Base-by-base conservation (phyloP, 2,113 vertebrate genomes). In the Microcebus griseorufus region DNA sequence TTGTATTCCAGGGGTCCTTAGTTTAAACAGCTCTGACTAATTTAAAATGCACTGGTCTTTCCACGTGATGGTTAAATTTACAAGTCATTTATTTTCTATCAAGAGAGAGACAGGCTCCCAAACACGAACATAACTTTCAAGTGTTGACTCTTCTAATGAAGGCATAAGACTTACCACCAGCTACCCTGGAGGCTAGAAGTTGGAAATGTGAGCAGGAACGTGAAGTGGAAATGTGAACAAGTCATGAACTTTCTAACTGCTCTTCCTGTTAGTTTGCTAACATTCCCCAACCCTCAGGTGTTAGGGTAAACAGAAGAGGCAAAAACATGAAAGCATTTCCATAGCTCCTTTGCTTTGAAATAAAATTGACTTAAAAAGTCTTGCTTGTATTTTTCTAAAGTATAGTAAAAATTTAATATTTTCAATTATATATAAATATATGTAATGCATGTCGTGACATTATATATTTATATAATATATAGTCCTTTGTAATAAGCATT, bases 201-300 rank as follows among this genome's bases (percentile, higher is more conserved):
- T 20, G 14, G 14, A 42, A 53, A 48, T 64, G 62, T 29, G 62
- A 29, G 10, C 18, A 48, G 0, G 5, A 27, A 45, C 17, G 18
- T 18, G 53, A 55, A 55, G 17, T 20, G 14, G 11, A 42, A 53
- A 39, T 64, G 62, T 29, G 62, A 29, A 13, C 14, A 48, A 16
- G 45, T 27, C 48, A 2, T 48, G 20, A 11, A 29, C n/a, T 3
- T n/a, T 37, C 75, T 18, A 14, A 27, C 22, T 16, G 20, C 39
- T 5, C 13, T 42, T 22, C 23, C 65, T 7, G 20, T 6, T 7
- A 8, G 22, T n/a, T 1, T 18, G 12, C 4, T 14, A 23, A 27
- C 9, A 6, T 2, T 32, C 1, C 7, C 37, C 0, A 39, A 10
- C 75, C 23, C n/a, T 29, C 1, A 0, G 37, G 8, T 11, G 6